These are phyloP conservation scores for Phocoena sinus DNA, from an alignment of 2,113 vertebrate species.

Conservation along the genomic window DNA sequence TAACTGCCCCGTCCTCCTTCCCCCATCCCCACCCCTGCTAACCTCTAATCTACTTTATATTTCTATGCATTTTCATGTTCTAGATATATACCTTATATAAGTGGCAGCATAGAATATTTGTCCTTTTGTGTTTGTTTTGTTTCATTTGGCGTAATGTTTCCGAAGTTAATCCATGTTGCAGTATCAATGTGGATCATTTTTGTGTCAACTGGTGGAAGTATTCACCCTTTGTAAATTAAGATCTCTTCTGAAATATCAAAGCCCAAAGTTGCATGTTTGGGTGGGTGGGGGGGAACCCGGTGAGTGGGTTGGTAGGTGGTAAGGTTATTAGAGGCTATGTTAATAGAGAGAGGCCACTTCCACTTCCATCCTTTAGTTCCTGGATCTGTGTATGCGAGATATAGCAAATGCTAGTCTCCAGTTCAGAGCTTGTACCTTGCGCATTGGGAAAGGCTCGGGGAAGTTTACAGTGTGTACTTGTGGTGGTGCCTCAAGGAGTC, in stretches of 20 bases:
- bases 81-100: not conserved
- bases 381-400: not conserved
- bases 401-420: not conserved
- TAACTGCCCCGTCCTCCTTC: not conserved
- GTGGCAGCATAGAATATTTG: too few species aligned
- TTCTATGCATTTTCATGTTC: not conserved
- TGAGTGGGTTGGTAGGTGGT: not conserved
- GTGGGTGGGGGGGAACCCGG: not conserved
- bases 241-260: not conserved
- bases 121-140: too few species aligned
- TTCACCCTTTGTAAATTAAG: not conserved
- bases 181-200: too few species aligned
- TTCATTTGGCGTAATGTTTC: too few species aligned
- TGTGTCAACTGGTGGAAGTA: not conserved
- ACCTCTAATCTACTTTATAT: not conserved
- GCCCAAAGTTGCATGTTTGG: not conserved
- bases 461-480: not conserved
- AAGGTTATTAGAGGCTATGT: not conserved
- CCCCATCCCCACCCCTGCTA: not conserved
- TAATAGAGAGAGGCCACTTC: not conserved
- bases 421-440: not conserved
- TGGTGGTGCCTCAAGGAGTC: not conserved
- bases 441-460: not conserved
- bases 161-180: too few species aligned
- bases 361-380: not conserved